Evolutionary conservation across 2,797 vertebrate species (phyloP).

Genomic region (Falco cherrug): DNA sequence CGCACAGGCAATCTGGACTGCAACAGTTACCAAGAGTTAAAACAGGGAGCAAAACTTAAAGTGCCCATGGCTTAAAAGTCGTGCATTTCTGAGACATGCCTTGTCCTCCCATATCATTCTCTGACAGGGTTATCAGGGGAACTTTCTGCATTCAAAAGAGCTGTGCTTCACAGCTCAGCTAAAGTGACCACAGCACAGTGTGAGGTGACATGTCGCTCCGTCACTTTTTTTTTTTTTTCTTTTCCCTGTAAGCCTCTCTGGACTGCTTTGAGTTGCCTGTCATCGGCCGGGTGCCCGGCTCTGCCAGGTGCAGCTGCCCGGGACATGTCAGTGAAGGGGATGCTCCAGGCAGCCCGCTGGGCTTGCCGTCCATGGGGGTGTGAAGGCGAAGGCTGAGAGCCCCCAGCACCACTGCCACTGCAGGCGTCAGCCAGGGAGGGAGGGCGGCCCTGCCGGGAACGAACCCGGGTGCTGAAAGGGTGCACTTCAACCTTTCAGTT

Average conservation of each 20-base stretch:
- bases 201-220: conserved; percentile 68
- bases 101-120: conserved; percentile 72
- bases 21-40: conserved; percentile 62
- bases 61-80: conserved; percentile 72
- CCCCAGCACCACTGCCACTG: not conserved
- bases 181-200: conserved; percentile 77
- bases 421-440: conserved; percentile 24
- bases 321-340: conserved; percentile 85
- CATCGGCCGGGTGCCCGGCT: conserved; percentile 66
- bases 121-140: conserved; percentile 75
- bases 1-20: not conserved
- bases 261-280: conserved; percentile 77
- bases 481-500: conserved; percentile 86
- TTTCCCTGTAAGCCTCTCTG: conserved; percentile 60
- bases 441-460: conserved; percentile 43
- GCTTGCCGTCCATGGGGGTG: conserved; percentile 76
- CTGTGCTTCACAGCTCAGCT: conserved; percentile 73
- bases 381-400: conserved; percentile 79
- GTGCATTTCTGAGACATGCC: conserved; percentile 70
- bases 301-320: conserved; percentile 62
- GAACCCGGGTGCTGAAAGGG: conserved; percentile 82
- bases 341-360: conserved; percentile 74
- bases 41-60: conserved; percentile 61
- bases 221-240: not conserved
- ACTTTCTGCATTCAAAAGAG: conserved; percentile 74